These are phyloP conservation scores for Pipistrellus nathusii DNA, from an alignment of 2,797 vertebrate species.

Conservation along the genomic window DNA sequence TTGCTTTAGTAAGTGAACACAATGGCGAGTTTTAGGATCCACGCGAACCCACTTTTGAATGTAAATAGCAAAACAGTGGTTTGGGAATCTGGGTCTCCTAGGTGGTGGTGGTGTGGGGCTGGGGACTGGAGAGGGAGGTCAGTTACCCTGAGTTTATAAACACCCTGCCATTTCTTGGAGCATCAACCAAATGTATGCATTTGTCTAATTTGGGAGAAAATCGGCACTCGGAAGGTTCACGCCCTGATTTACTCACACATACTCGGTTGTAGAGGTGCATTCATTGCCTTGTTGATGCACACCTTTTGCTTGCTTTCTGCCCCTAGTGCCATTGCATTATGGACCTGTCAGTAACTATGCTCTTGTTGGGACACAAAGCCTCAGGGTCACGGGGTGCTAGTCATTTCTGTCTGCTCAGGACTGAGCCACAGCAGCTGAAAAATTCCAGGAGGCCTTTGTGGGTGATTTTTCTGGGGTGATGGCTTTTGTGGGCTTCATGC, in stretches of 20 bases:
- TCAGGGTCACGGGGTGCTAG: neutral
- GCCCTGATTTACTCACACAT: fast-evolving
- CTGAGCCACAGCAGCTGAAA: neutral
- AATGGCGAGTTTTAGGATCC: fast-evolving
- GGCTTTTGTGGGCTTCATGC: neutral
- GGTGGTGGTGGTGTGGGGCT: neutral
- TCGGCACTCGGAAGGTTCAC: fast-evolving
- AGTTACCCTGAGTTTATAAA: fast-evolving
- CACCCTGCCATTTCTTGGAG: neutral
- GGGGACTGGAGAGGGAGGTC: fast-evolving
- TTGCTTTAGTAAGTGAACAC: neutral
- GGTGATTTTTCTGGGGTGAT: neutral
- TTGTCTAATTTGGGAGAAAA: neutral
- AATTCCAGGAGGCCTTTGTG: neutral
- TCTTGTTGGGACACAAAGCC: neutral
- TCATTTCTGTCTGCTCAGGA: neutral
- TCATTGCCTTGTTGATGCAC: neutral
- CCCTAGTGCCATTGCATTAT: neutral
- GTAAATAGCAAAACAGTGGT: neutral
- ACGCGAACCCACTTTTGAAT: neutral
- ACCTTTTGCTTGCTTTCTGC: fast-evolving
- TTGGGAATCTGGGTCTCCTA: neutral
- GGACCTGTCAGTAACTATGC: neutral
- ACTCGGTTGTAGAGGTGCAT: fast-evolving
- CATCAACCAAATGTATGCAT: fast-evolving